Evolutionary conservation across 2,797 vertebrate species (phyloP), one percentile per base, ranked within the genome.

Genomic region (Arremon brunneinucha): DNA sequence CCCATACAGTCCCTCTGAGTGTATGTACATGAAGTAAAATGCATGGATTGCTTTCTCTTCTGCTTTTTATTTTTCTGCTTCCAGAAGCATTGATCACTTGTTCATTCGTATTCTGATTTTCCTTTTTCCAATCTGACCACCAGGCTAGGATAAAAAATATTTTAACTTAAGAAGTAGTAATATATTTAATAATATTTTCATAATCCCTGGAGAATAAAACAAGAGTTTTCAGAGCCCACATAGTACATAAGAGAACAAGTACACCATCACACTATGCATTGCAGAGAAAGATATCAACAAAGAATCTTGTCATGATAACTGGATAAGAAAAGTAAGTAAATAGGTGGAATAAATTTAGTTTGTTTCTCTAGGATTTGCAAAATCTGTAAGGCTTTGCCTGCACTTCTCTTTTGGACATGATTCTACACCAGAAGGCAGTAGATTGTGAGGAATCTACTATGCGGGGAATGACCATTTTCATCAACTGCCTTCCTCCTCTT

Each of bases 121-220:
- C 3, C 16, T 35, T 83, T 94, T 93, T 74, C 50, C 88, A 71
- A 95, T 93, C 80, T 96, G 72, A 92, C 43, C 50, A 94, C 49
- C 27, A 93, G 37, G 35, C 89, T 91, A 85, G 27, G n/a, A 81
- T 52, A 96, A 97, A 90, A 95, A 94, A 95, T 96, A 89, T 90
- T 74, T 89, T 89, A 93, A 39, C 11, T 77, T 71, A 86, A 87
- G 32, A 80, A 95, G 52, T 86, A 89, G 80, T 67, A 84, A 91
- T 74, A 94, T n/a, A 44, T 49, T 94, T 95, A 83, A 76, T 71
- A 14, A 14, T 90, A 97, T 95, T 91, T 53, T 78, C 24, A 19
- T 92, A 85, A 93, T 67, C 67, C 39, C 22, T n/a, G 20, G 30
- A 30, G 14, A 43, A 30, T 57, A 63, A 65, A 74, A 77, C 26